A percentile compares a stretch with the other conserved stretches of the same genome.
Conservation (phyloP, 2,113 vertebrate species). For the Barbus barbus region DNA sequence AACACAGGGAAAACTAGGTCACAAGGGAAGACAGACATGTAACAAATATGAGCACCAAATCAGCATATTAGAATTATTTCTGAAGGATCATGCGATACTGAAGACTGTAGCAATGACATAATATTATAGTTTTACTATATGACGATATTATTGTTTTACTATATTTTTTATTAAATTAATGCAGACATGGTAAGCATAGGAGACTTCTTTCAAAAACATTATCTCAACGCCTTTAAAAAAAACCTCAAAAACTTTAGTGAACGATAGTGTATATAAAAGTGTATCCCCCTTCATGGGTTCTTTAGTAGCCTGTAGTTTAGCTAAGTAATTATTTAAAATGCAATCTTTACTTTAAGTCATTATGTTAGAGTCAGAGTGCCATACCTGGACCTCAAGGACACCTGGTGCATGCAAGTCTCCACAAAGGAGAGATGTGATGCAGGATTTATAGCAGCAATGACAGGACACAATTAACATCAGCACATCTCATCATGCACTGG, state of each 20-base stretch:
- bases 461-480: slow-evolving; percentile 20
- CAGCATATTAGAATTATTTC: neutral
- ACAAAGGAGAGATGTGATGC: neutral
- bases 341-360: neutral
- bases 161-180: neutral
- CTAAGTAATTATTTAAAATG: neutral
- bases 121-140: no score
- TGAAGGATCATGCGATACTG: neutral
- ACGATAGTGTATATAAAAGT: neutral
- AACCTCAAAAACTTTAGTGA: no score
- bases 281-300: neutral
- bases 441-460: slow-evolving; percentile 10
- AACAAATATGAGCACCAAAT: neutral
- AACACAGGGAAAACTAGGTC: no score
- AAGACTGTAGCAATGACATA: neutral
- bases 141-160: neutral
- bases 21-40: no score
- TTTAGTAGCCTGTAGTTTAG: neutral
- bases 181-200: neutral
- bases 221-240: no score
- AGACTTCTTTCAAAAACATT: neutral
- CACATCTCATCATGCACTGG: slow-evolving; percentile 25
- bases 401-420: neutral
- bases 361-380: neutral
- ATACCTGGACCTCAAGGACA: slow-evolving; percentile 10